phyloP scores from a whole-genome alignment of 2,113 vertebrate species.

The Corythaixoides concolor region DNA sequence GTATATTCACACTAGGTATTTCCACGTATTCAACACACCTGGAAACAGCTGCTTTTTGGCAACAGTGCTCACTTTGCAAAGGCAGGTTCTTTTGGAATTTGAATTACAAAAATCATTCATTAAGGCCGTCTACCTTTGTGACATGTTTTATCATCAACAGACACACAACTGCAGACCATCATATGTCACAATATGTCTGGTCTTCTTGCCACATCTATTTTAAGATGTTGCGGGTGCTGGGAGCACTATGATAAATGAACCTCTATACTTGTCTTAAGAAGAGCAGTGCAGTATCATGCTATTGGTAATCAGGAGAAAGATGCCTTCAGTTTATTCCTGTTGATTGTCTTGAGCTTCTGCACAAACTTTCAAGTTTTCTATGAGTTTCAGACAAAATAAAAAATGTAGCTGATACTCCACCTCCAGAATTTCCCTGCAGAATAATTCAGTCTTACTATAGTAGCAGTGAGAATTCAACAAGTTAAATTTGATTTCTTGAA shows the following conservation, averaged over 20 bases:
- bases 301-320: background rate
- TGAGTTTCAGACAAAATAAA: background rate
- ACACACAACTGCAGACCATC: background rate
- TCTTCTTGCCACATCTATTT: background rate
- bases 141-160: background rate
- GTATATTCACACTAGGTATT: background rate
- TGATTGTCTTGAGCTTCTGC: background rate
- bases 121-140: background rate
- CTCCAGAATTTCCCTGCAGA: background rate
- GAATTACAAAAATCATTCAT: background rate
- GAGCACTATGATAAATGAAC: background rate
- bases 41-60: background rate
- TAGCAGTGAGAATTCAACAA: background rate
- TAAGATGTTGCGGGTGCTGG: background rate
- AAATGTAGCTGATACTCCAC: background rate
- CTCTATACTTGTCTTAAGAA: background rate
- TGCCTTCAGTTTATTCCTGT: background rate
- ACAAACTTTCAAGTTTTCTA: background rate
- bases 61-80: background rate
- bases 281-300: background rate
- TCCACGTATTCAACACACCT: background rate
- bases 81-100: background rate
- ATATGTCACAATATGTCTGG: background rate
- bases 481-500: background rate
- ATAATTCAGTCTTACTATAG: background rate